phyloP scores from a whole-genome alignment of 2,113 vertebrate genomes.

The Anguilla japonica region DNA sequence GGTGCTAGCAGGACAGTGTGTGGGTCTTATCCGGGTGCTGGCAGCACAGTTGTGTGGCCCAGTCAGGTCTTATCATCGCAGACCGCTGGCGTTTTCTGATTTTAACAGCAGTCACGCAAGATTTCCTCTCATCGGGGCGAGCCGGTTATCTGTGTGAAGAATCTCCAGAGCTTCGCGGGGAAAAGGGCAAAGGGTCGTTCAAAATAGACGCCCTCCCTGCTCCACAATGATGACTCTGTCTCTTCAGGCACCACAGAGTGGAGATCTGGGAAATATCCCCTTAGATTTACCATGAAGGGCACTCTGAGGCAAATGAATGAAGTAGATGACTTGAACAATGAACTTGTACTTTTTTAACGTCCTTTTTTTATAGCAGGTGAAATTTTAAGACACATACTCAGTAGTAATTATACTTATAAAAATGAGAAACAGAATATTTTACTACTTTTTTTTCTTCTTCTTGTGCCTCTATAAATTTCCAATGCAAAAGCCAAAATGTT shows the following conservation, averaged over 20 bases:
- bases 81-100: background rate
- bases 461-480: no score
- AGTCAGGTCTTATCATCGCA: background rate
- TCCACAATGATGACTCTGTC: background rate
- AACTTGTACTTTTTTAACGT: background rate
- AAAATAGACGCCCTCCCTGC: background rate
- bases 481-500: no score
- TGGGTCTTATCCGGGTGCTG: no score
- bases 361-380: background rate
- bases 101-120: background rate
- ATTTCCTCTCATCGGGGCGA: background rate
- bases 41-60: no score
- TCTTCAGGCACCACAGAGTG: background rate
- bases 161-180: background rate
- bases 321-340: background rate
- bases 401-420: no score
- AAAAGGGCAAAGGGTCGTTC: background rate
- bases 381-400: background rate
- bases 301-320: background rate
- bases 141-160: background rate
- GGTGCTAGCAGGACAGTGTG: no score
- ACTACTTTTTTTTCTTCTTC: no score
- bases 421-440: no score
- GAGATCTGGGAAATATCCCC: background rate
- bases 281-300: background rate